phyloP scores from a whole-genome alignment of 2,113 vertebrate species.

The Erythrolamprus reginae region DNA sequence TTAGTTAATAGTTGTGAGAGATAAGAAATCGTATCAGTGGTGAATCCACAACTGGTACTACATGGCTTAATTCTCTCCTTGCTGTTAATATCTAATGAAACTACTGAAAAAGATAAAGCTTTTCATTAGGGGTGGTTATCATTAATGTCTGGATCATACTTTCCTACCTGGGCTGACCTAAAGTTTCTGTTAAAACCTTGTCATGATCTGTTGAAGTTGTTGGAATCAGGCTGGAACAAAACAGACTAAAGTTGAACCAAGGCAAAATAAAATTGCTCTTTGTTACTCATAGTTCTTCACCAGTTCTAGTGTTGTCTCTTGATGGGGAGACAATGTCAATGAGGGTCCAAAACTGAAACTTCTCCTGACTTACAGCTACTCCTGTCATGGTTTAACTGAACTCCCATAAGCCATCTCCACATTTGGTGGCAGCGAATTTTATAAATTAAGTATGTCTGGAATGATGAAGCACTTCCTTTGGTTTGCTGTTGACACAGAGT shows the following conservation, averaged over 20 bases:
- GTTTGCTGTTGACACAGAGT: neutral
- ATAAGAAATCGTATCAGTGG: neutral
- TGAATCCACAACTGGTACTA: neutral
- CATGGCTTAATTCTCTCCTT: neutral
- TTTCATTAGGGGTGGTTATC: neutral
- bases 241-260: neutral
- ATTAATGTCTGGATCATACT: neutral
- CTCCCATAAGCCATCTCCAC: neutral
- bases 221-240: neutral
- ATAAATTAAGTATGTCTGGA: neutral
- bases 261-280: neutral
- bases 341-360: neutral
- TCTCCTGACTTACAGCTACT: neutral
- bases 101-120: neutral
- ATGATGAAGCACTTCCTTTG: neutral
- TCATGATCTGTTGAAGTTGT: neutral
- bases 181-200: neutral
- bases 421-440: neutral
- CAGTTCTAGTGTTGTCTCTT: neutral
- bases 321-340: neutral
- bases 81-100: neutral
- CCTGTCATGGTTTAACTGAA: neutral
- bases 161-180: neutral
- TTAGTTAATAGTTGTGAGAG: neutral
- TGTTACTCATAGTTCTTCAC: neutral